A percentile compares a stretch with the other conserved stretches of the same genome.
Evolutionary conservation across 2,797 vertebrate genomes (phyloP).

Genomic region (Gallirallus australis): DNA sequence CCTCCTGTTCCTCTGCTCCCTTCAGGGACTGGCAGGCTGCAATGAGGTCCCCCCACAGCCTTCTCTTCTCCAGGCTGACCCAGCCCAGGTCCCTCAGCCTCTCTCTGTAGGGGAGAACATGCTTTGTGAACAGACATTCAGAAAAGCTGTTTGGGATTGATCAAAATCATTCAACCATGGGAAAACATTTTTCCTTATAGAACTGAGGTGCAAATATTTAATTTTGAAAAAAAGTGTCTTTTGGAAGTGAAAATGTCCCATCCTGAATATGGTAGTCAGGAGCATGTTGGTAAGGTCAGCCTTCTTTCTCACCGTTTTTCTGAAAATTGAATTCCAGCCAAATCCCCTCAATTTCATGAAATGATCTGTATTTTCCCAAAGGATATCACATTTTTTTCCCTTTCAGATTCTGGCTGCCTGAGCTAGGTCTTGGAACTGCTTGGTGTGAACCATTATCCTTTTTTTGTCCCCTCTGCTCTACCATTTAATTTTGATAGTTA

Average conservation of each 20-base stretch:
- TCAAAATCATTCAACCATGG: background rate
- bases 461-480: background rate
- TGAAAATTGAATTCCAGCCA: background rate
- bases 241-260: background rate
- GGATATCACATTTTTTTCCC: background rate
- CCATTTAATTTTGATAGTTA: background rate
- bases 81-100: no score
- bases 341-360: background rate
- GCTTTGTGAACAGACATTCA: background rate
- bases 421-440: slow-evolving; percentile 23
- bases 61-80: no score
- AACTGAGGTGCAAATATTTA: background rate
- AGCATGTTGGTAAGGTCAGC: background rate
- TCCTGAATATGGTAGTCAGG: background rate
- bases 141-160: background rate
- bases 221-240: background rate
- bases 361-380: slow-evolving; percentile 22
- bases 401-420: slow-evolving; percentile 38
- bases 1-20: no score
- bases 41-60: no score
- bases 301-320: background rate
- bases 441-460: background rate
- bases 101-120: background rate
- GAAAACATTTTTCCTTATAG: background rate
- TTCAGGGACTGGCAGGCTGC: no score